Conservation (phyloP, 2,888 invertebrate species). For the Orthosia incerta region DNA sequence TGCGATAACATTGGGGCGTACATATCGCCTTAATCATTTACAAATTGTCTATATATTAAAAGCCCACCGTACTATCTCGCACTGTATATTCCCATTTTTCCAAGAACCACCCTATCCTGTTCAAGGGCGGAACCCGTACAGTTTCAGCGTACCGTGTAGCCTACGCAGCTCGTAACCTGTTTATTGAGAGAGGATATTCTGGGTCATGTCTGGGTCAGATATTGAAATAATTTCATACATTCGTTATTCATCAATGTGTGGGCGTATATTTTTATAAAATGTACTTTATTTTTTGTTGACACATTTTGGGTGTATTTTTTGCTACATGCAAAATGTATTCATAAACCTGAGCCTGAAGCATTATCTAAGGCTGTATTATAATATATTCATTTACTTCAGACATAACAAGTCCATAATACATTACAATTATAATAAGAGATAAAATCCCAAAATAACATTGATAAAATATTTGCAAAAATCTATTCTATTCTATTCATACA, state of each 20-base stretch:
- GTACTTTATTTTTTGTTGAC: not conserved
- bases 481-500: too few relatives aligned
- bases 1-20: too few relatives aligned
- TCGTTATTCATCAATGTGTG: slow-evolving; percentile 15
- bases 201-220: slow-evolving; percentile 47
- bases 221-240: slow-evolving; percentile 16
- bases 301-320: not conserved
- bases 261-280: slow-evolving; percentile 5
- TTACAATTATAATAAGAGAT: too few relatives aligned
- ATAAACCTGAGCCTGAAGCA: too few relatives aligned
- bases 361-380: too few relatives aligned
- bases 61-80: not conserved
- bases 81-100: slow-evolving; percentile 2
- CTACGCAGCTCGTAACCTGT: slow-evolving; percentile 6
- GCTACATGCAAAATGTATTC: not conserved
- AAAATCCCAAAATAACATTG: too few relatives aligned
- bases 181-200: slow-evolving; percentile 20
- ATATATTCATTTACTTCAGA: too few relatives aligned
- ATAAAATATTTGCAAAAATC: too few relatives aligned
- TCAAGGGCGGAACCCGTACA: not conserved
- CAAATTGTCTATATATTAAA: not conserved
- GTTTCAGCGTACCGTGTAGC: not conserved
- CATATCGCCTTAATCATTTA: too few relatives aligned
- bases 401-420: too few relatives aligned
- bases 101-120: slow-evolving; percentile 15